A percentile compares a stretch with the other conserved stretches of the same genome.
phyloP scores from a whole-genome alignment of 2,797 vertebrate genomes.

The Parauchenoglanis ngamensis region DNA sequence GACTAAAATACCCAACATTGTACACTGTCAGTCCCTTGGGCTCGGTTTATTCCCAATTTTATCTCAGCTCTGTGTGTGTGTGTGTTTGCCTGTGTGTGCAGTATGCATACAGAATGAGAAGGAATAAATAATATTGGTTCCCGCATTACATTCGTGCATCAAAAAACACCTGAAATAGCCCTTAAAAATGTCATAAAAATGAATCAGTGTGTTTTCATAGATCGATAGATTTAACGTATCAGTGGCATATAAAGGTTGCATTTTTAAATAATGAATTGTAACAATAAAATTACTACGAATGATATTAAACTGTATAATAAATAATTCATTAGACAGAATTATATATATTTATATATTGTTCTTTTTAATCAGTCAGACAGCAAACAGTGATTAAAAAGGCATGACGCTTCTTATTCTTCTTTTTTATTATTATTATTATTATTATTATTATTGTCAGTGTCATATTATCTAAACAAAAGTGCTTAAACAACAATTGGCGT shows the following conservation, averaged over 20 bases:
- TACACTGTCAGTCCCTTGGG: slow-evolving; percentile 57
- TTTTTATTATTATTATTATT: background rate
- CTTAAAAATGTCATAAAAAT: background rate
- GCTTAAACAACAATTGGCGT: background rate
- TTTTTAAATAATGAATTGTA: background rate
- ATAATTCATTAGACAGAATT: background rate
- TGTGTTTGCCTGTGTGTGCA: background rate
- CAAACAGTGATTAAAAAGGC: background rate
- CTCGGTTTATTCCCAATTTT: slow-evolving; percentile 64
- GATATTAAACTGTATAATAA: background rate
- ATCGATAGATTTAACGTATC: background rate
- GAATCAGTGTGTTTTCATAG: background rate
- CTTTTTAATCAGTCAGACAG: background rate
- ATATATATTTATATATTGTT: too few relatives aligned
- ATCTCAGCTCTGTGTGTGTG: slow-evolving; percentile 37
- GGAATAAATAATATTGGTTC: slow-evolving; percentile 1
- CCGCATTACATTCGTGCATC: background rate
- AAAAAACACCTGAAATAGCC: background rate
- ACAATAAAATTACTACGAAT: background rate
- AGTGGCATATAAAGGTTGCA: background rate
- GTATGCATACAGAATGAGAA: background rate
- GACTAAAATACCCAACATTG: slow-evolving; percentile 50
- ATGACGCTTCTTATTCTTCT: background rate
- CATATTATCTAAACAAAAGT: background rate
- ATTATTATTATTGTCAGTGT: background rate